Percentiles rank a stretch among this genome's conserved stretches.
These are phyloP conservation scores for Agapetus fuscipes DNA, from an alignment of 2,888 invertebrate genomes.

Conservation along the genomic window DNA sequence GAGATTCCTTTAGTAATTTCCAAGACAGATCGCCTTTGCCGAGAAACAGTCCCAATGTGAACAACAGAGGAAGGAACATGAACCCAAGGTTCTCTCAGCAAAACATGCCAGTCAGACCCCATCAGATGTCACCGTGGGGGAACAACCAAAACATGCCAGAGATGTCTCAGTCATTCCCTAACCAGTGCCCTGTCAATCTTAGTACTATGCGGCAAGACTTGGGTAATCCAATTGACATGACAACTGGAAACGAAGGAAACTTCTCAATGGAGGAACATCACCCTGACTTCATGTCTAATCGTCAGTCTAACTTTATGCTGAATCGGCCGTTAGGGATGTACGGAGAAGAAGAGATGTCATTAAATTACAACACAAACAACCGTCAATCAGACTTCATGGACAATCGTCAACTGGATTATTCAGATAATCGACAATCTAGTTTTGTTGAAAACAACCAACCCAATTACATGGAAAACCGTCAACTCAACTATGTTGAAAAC, in stretches of 20 bases:
- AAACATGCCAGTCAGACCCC: constrained; percentile 6
- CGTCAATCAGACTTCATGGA: too few relatives aligned
- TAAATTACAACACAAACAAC: too few relatives aligned
- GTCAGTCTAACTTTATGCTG: too few relatives aligned
- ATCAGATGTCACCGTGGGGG: background rate
- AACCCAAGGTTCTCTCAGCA: constrained; percentile 1
- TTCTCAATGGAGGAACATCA: background rate
- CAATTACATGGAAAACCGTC: too few relatives aligned
- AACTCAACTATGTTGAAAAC: too few relatives aligned
- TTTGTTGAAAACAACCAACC: too few relatives aligned
- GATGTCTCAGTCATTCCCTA: constrained; percentile 3
- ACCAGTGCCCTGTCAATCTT: background rate
- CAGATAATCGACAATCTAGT: too few relatives aligned
- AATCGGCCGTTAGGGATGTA: too few relatives aligned
- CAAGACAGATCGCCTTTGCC: constrained; percentile 19
- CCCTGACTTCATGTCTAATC: background rate
- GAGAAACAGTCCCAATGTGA: background rate
- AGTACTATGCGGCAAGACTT: background rate
- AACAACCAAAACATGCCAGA: constrained; percentile 5
- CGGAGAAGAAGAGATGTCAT: too few relatives aligned
- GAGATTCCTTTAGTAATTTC: constrained; percentile 26
- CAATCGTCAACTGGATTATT: too few relatives aligned
- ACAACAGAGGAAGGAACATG: background rate
- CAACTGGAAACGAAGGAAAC: constrained; percentile 1
- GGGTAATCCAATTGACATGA: constrained; percentile 10